Evolutionary conservation across 2,888 invertebrate genomes (phyloP).

Genomic region (Euproctis similis): DNA sequence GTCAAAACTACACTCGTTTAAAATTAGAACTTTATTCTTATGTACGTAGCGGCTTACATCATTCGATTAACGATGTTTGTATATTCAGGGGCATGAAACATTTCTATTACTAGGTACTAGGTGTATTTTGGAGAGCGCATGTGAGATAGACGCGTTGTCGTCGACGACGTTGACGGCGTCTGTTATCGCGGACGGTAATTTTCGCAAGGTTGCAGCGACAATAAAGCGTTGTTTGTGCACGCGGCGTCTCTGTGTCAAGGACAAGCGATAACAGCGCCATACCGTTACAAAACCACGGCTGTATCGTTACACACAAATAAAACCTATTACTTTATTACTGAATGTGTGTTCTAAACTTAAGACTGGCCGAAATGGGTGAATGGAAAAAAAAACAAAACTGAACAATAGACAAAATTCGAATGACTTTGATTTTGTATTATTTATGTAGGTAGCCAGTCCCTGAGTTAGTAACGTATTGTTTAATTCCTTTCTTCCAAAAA

Average conservation of each 20-base stretch:
- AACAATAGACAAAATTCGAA: no score
- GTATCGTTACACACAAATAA: constrained; percentile 33
- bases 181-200: constrained; percentile 59
- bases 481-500: no score
- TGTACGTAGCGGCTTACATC: no score
- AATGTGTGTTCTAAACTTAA: no score
- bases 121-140: constrained; percentile 34
- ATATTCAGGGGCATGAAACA: constrained; percentile 31
- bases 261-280: constrained; percentile 62
- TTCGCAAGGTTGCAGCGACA: constrained; percentile 72
- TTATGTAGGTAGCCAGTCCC: no score
- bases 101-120: constrained; percentile 23
- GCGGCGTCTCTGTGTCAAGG: constrained; percentile 73
- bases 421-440: no score
- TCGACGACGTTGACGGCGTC: constrained; percentile 37
- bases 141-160: constrained; percentile 30
- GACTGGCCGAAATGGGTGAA: no score
- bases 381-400: no score
- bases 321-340: no score
- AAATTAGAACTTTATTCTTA: no score
- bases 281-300: constrained; percentile 36
- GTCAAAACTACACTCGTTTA: no score
- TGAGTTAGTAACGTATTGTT: no score
- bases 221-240: constrained; percentile 65
- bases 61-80: constrained; percentile 29